Base-by-base conservation (phyloP, 2,797 vertebrate species). In the Dromococcyx pavoninus region DNA sequence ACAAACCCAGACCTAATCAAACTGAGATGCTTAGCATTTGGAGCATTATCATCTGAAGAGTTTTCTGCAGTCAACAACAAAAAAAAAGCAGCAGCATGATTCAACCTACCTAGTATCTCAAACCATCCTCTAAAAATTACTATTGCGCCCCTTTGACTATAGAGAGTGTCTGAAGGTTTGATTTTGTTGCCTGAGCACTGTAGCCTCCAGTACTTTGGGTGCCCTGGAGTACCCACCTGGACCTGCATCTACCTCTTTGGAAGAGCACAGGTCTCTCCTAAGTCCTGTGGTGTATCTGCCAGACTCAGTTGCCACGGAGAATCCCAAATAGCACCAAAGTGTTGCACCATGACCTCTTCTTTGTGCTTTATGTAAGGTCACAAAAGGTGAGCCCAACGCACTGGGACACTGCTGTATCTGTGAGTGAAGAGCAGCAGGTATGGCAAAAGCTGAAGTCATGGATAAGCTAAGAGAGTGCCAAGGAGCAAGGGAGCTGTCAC, bases 1-100 rank as follows among this genome's bases (percentile, higher is more conserved):
- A 77, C 94, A 94, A 95, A 89, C 41, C 61, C 91, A 90, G 53
- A 85, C 21, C 84, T 96, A 95, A 96, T 96, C 96, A 96, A 94
- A 95, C 56, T 64, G 77, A 86, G 33, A 87, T 88, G 74, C 88
- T 95, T 73, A 64, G 37, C 16, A 0, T 2, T 73, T 46, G 32
- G 28, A 91, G 37, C 71, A 89, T 96, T 95, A 95, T 85, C 60
- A 95, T 86, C 41, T 96, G 91, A 96, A 96, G 95, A 87, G 94
- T 79, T 60, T 94, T 96, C 67, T 76, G 75, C 67, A 79, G 88
- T 82, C 7, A 24, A 86, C 27, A 91, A 44, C n/a, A 70, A 70
- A 93, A 94, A 94, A 95, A 51, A 91, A 91, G 77, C 71, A 94
- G 70, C 87, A 91, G 75, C 85, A 37, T 86, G 72, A 86, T 92